Conservation (phyloP, 2,888 invertebrate genomes). For the Acleris cristana region DNA sequence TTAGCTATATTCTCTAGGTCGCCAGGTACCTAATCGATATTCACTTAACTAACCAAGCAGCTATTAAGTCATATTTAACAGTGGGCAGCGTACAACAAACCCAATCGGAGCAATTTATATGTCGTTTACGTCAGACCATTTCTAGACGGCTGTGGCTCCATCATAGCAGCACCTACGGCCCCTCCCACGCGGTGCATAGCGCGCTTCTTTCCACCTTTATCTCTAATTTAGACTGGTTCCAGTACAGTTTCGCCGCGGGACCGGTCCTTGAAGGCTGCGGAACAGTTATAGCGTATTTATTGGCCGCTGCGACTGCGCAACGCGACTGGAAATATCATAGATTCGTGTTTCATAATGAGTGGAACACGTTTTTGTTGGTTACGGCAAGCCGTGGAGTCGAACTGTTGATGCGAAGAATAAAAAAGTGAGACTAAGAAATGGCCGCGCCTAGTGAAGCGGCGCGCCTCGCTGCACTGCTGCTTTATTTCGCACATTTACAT, state of each 20-base stretch:
- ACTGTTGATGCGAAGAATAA: constrained; percentile 16
- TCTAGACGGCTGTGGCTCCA: constrained; percentile 8
- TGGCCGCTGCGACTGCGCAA: constrained; percentile 67
- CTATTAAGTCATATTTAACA: constrained; percentile 24
- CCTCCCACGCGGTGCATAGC: constrained; percentile 6
- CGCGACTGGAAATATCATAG: constrained; percentile 76
- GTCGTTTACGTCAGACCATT: constrained; percentile 25
- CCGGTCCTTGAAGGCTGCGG: constrained; percentile 78
- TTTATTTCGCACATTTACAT: constrained; percentile 20
- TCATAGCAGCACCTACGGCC: constrained; percentile 14
- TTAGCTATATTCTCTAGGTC: too few relatives aligned
- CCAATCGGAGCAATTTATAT: constrained; percentile 29
- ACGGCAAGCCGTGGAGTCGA: constrained; percentile 63
- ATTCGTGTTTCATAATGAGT: constrained; percentile 81
- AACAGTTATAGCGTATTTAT: constrained; percentile 81
- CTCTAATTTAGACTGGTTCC: constrained; percentile 78
- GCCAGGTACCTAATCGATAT: too few relatives aligned
- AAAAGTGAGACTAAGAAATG: constrained; percentile 61
- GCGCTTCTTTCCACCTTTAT: constrained; percentile 46
- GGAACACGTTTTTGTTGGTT: constrained; percentile 74
- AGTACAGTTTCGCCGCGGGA: constrained; percentile 80
- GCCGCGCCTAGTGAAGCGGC: constrained; percentile 66
- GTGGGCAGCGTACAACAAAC: constrained; percentile 22
- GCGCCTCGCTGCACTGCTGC: constrained; percentile 55
- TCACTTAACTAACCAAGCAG: neutral